A percentile compares a stretch with the other conserved stretches of the same genome.
Conservation (phyloP, 2,797 vertebrate genomes). For the Gallinago solitaria region DNA sequence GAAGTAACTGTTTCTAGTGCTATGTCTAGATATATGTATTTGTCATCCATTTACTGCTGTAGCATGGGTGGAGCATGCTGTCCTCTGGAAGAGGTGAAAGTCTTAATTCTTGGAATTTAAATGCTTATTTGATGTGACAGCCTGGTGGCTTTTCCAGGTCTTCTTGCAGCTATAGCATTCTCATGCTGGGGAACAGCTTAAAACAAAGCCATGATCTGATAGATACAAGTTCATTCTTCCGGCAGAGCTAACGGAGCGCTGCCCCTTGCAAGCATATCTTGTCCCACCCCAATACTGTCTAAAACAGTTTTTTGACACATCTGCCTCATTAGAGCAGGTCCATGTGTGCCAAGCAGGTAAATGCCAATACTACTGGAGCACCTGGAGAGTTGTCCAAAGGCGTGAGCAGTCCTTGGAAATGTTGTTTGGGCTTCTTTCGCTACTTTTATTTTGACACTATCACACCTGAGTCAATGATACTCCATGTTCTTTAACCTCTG, state of each 20-base stretch:
- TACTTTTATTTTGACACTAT: neutral
- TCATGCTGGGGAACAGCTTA: neutral
- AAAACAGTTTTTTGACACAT: no score
- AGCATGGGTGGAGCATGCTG: neutral
- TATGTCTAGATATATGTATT: neutral
- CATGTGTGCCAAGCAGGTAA: neutral
- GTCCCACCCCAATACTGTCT: neutral
- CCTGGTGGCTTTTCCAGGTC: neutral
- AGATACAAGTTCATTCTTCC: neutral
- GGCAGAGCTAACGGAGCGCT: rapidly evolving
- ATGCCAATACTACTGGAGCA: neutral
- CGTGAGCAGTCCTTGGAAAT: neutral
- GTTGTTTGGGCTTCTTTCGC: neutral
- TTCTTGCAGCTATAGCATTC: neutral
- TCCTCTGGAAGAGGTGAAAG: neutral
- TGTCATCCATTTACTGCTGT: neutral
- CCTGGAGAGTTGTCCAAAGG: neutral
- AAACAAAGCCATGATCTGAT: neutral
- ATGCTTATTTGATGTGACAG: neutral
- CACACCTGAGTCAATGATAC: rapidly evolving
- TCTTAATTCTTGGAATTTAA: neutral
- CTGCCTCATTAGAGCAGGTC: neutral
- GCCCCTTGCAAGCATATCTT: no score
- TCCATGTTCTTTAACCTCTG: neutral
- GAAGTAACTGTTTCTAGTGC: neutral